A percentile compares a stretch with the other conserved stretches of the same genome.
These are phyloP conservation scores for Sebastes oblongus DNA, from an alignment of 2,797 vertebrate species.

Conservation along the genomic window DNA sequence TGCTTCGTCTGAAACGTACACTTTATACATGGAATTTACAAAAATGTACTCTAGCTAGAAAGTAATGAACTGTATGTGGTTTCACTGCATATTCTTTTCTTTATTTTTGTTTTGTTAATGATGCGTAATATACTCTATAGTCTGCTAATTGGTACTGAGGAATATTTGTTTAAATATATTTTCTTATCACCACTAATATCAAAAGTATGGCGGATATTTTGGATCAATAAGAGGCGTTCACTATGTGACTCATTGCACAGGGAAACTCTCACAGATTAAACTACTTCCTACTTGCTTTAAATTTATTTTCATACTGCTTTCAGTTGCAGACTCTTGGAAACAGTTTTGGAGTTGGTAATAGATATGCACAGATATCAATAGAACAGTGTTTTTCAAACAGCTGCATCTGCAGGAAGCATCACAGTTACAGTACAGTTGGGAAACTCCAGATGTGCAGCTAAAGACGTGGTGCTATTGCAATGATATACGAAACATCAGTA, in stretches of 20 bases:
- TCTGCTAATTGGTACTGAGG: background rate
- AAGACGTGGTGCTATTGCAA: background rate
- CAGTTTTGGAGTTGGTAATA: background rate
- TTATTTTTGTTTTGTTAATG: background rate
- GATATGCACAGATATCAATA: background rate
- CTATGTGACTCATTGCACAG: background rate
- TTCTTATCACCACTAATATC: background rate
- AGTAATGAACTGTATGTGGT: background rate
- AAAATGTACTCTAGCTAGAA: background rate
- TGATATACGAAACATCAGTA: background rate
- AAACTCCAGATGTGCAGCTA: constrained; percentile 13
- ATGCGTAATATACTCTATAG: background rate
- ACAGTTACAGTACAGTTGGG: background rate
- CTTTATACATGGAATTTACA: background rate
- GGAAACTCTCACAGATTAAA: background rate
- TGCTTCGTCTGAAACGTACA: background rate
- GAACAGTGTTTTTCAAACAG: background rate
- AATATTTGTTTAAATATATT: background rate
- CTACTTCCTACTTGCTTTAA: background rate
- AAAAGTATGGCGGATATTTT: background rate
- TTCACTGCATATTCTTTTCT: background rate
- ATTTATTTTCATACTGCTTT: background rate
- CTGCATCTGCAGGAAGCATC: constrained; percentile 11
- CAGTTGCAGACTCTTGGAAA: background rate
- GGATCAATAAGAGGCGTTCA: background rate